Base-by-base conservation (phyloP, 2,113 vertebrate species). In the Mormyrus iriodes region DNA sequence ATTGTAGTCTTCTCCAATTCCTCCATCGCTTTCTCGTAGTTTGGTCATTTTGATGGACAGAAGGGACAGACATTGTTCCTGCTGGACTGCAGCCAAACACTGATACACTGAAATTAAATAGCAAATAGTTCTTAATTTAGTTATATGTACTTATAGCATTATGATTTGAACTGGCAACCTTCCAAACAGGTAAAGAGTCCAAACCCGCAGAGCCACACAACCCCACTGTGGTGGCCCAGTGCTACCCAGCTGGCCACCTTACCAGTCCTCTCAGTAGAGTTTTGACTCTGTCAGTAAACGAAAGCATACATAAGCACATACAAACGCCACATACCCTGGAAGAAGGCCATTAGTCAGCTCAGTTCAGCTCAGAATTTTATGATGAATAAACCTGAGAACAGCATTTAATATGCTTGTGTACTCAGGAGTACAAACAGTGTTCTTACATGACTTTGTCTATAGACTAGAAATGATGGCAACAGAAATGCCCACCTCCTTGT, bases 71-170 rank as follows among this genome's bases (percentile, higher is more conserved):
- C 95, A 88, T 96, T 96, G 79, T 96, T 96, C 35, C 96, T 96
- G 94, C 95, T 97, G 94, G 95, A 95, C 89, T 97, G 95, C 61
- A 96, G 96, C 97, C 96, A 97, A 92, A 97, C 96, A 90, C 96
- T 97, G 94, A 97, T 96, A 94, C 97, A 97, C 97, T 97, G 91
- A 88, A 91, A 95, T 93, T 90, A 92, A 91, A 92, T 5, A 44
- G 31, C 24, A 53, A 55, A 58, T 52, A 10, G 6, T 48, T 69
- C 31, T 65, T 69, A 1, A 69, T 69, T 69, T n/a, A n/a, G 85
- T 31, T 52, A 3, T 17, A 53, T 3, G 15, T 24, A 65, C 21
- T 61, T n/a, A 24, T 65, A 31, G 4, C 17, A 49, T 51, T 17
- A 65, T 35, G 49, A 21, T 61, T 24, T 15, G 15, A 53, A 53